phyloP scores from a whole-genome alignment of 2,888 invertebrate species.

The Deilephila porcellus region DNA sequence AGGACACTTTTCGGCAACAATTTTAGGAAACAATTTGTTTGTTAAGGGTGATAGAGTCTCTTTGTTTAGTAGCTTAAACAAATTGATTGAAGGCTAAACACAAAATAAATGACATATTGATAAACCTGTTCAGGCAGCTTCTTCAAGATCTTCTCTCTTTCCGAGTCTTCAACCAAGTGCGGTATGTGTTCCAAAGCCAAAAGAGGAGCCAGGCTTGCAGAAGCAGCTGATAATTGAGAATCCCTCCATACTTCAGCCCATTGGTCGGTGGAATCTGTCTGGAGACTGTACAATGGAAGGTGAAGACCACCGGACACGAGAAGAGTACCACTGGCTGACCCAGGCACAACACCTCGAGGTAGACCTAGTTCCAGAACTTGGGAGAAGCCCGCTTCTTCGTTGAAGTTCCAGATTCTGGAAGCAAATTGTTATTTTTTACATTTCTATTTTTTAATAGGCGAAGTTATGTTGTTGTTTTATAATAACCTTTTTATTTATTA shows the following conservation, averaged over 20 bases:
- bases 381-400: slow-evolving; percentile 88
- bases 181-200: slow-evolving; percentile 83
- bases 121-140: slow-evolving; percentile 84
- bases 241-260: slow-evolving; percentile 78
- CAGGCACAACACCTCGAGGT: slow-evolving; percentile 87
- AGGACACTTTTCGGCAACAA: no score
- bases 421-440: slow-evolving; percentile 32
- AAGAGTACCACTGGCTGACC: slow-evolving; percentile 86
- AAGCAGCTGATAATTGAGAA: slow-evolving; percentile 80
- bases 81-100: not conserved
- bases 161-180: slow-evolving; percentile 79
- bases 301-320: slow-evolving; percentile 86
- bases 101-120: slow-evolving; percentile 18
- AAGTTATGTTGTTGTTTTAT: not conserved
- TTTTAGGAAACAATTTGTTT: no score
- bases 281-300: slow-evolving; percentile 78
- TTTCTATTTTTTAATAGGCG: not conserved
- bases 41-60: no score
- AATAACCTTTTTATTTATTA: no score
- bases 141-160: slow-evolving; percentile 78
- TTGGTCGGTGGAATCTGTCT: slow-evolving; percentile 69
- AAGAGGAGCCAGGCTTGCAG: slow-evolving; percentile 85
- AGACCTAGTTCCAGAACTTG: slow-evolving; percentile 87
- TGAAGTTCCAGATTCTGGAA: slow-evolving; percentile 88
- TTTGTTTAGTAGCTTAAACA: not conserved